Evolutionary conservation across 2,113 vertebrate species (phyloP), one percentile per base, ranked within the genome.

Genomic region (Panthera tigris): DNA sequence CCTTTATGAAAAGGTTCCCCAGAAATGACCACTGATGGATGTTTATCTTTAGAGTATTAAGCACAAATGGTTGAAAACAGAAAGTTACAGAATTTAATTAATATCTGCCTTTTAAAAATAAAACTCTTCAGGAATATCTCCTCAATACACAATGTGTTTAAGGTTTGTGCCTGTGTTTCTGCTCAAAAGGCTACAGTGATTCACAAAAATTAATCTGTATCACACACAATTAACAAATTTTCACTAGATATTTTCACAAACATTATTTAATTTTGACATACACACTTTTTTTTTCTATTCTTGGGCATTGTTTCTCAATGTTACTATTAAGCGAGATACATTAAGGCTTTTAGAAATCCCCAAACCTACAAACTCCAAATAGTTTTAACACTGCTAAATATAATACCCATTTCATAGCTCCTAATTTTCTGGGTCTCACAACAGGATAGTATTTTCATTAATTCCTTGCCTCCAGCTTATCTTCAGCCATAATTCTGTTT

Each of bases 381-480:
- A 88, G 87, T 86, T 97, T 98, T 97, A 98, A 97, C 65, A 95
- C 25, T 98, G 96, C 95, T 98, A 98, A 98, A 98, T 98, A 98
- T 97, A 98, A 98, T 97, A 97, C 45, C 27, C 3, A 71, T 92
- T 98, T 98, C 95, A 97, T 96, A 98, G 81, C 13, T 98, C 63
- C 88, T 98, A 98, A 98, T 99, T 98, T 98, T 95, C 95, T 98
- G 65, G 52, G 36, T 98, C 97, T 98, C 96, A 98, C 78, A 98
- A 98, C 73, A 98, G 79, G 52, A 57, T 94, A 97, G 39, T 50
- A 93, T 97, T 93, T 98, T 98, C 94, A 98, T 99, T 98, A 99
- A 98, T 98, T 98, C 71, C 97, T 98, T 98, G 97, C 97, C 97
- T 98, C 84, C 73, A 98, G 97, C 92, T 87, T 89, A 98, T 98